A percentile compares a stretch with the other conserved stretches of the same genome.
Evolutionary conservation across 2,888 invertebrate species (phyloP).

Genomic region (Trissolcus brochymenae): DNA sequence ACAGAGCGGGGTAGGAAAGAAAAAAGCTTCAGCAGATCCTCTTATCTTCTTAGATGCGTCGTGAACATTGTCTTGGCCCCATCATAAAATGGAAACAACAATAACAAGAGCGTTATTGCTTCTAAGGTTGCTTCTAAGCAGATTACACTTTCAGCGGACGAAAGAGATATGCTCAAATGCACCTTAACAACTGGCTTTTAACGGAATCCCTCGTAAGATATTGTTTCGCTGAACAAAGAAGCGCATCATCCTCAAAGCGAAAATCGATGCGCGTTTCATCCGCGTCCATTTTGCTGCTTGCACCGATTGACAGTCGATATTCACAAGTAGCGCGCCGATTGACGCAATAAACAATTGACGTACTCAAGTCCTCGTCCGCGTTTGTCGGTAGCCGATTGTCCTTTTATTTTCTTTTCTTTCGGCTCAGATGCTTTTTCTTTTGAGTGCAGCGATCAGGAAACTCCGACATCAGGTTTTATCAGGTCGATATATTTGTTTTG

Average conservation of each 20-base stretch:
- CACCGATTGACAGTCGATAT: slow-evolving; percentile 61
- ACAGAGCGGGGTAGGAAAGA: not conserved
- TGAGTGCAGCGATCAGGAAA: slow-evolving; percentile 34
- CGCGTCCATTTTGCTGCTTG: slow-evolving; percentile 26
- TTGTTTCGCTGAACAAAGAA: slow-evolving; percentile 50
- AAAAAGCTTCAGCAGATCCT: slow-evolving; percentile 58
- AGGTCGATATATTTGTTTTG: slow-evolving; percentile 43
- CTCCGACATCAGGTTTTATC: slow-evolving; percentile 36
- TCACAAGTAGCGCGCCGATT: slow-evolving; percentile 59
- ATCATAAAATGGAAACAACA: slow-evolving; percentile 28
- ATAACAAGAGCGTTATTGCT: slow-evolving; percentile 52
- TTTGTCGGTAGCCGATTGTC: slow-evolving; percentile 19
- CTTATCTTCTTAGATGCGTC: slow-evolving; percentile 60
- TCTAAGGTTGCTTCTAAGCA: slow-evolving; percentile 69
- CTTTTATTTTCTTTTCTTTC: slow-evolving; percentile 1
- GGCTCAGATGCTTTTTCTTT: slow-evolving; percentile 16
- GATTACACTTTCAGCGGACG: slow-evolving; percentile 71
- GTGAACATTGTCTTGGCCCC: slow-evolving; percentile 30
- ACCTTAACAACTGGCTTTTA: slow-evolving; percentile 73
- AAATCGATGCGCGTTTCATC: slow-evolving; percentile 45
- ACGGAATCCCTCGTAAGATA: slow-evolving; percentile 61
- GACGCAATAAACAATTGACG: slow-evolving; percentile 24
- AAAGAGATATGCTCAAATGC: slow-evolving; percentile 73
- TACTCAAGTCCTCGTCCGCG: slow-evolving; percentile 10
- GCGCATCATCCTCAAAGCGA: slow-evolving; percentile 14